Percentiles rank a stretch among this genome's conserved stretches.
These are phyloP conservation scores for Enteromius treurensis DNA, from an alignment of 2,797 vertebrate species.

Conservation along the genomic window DNA sequence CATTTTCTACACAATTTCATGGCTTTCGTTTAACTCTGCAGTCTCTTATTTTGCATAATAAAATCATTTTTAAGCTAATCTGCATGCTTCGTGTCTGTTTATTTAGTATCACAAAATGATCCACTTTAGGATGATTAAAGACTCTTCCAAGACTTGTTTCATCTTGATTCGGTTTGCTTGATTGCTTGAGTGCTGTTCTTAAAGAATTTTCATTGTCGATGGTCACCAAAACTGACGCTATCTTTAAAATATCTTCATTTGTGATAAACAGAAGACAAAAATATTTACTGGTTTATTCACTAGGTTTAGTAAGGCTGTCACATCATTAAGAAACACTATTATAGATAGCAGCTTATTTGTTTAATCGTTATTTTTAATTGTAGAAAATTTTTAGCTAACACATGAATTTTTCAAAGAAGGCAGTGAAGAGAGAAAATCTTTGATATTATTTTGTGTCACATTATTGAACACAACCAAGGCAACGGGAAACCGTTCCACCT, in stretches of 20 bases:
- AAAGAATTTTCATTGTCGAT: neutral
- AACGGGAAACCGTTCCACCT: neutral
- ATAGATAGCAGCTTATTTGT: neutral
- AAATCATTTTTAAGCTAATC: neutral
- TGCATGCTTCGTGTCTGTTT: neutral
- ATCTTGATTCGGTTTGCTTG: neutral
- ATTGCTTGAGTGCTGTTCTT: neutral
- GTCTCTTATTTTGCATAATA: conserved; percentile 4
- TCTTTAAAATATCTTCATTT: neutral
- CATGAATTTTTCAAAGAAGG: neutral
- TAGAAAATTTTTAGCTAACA: neutral
- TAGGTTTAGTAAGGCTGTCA: neutral
- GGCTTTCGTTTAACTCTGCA: neutral
- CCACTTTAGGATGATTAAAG: neutral
- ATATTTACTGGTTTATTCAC: no score
- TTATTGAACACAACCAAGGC: neutral
- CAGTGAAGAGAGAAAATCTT: neutral
- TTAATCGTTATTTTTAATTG: neutral
- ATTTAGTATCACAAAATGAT: neutral
- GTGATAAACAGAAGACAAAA: no score
- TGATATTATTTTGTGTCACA: neutral
- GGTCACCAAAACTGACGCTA: neutral
- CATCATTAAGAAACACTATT: neutral
- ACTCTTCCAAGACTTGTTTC: neutral
- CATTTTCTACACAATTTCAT: conserved; percentile 8